Base-by-base conservation (phyloP, 1,140 invertebrate genomes). In the Tetramorium alpestre region DNA sequence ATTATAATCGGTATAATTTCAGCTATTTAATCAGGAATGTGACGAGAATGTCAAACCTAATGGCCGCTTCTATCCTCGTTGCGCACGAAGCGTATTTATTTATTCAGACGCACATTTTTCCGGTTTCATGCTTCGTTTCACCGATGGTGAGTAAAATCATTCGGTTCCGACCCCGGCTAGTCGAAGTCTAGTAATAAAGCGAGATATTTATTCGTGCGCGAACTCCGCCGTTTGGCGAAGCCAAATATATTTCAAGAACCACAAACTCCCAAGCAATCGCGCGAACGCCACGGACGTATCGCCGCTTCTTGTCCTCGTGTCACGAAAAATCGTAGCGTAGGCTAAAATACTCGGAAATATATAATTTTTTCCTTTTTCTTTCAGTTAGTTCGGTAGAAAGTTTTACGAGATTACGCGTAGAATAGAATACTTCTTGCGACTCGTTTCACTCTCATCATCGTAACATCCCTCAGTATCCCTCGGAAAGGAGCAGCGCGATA, bases 201-300 rank as follows among this genome's bases (percentile, higher is more conserved):
- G 16, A 56, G 28, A 41, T 70, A 81, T 81, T 56, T 70, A 81
- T 81, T 81, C 64, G 49, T 44, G n/a, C 62, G 62, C 64, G 49
- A 5, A 47, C n/a, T 13, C 47, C 25, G 28, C 28, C 44, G 7
- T 67, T 69, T 22, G 58, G 28, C 11, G 28, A 58, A 58, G 13
- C 25, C 38, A 72, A 69, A 80, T 78, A 22, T 65, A 54, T 67
- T 33, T 67, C 38, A 49, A 47, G 3, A 56, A 10, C 8, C 28
- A 13, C 60, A 78, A 62, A 51, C 38, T 28, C 28, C 44, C 58
- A 64, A 65, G 44, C 60, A 65, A 78, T 78, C 25, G 28, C 64
- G 22, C 10, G 25, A 51, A 28, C 70, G 38, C 22, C 47, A 38
- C 80, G n/a, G 18, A 18, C 47, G 60, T 51, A 80, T 56, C 78